phyloP scores from a whole-genome alignment of 2,113 vertebrate species.

The Rhinolophus sinicus region DNA sequence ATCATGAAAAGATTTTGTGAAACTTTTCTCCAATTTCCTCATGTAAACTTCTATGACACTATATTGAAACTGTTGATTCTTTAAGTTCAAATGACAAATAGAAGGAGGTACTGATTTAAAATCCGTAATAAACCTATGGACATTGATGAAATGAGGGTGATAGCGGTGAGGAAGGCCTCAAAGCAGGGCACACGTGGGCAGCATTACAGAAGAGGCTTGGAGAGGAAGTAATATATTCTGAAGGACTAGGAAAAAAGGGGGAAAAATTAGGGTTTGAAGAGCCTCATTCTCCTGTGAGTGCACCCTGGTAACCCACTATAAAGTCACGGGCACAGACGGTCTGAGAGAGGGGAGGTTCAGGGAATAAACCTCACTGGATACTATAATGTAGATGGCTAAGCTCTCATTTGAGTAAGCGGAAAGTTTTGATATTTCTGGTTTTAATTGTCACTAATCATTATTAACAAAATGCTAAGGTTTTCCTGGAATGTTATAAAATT shows the following conservation, averaged over 20 bases:
- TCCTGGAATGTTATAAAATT: background rate
- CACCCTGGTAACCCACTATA: background rate
- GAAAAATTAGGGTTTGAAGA: background rate
- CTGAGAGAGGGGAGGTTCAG: background rate
- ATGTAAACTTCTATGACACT: too few species aligned
- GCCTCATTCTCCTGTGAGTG: background rate
- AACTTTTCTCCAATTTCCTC: too few species aligned
- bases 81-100: conserved; percentile 28
- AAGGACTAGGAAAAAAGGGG: background rate
- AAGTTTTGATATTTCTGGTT: conserved; percentile 38
- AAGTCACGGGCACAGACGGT: background rate
- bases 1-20: too few species aligned
- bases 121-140: background rate
- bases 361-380: background rate
- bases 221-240: background rate
- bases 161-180: background rate
- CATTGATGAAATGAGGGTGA: background rate
- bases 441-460: background rate
- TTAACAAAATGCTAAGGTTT: background rate
- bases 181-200: background rate
- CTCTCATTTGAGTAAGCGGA: background rate
- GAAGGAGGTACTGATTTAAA: background rate
- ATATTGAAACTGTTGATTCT: too few species aligned
- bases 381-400: background rate
- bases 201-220: background rate